Evolutionary conservation across 2,888 invertebrate genomes (phyloP).

Genomic region (Habroteleia sp.): DNA sequence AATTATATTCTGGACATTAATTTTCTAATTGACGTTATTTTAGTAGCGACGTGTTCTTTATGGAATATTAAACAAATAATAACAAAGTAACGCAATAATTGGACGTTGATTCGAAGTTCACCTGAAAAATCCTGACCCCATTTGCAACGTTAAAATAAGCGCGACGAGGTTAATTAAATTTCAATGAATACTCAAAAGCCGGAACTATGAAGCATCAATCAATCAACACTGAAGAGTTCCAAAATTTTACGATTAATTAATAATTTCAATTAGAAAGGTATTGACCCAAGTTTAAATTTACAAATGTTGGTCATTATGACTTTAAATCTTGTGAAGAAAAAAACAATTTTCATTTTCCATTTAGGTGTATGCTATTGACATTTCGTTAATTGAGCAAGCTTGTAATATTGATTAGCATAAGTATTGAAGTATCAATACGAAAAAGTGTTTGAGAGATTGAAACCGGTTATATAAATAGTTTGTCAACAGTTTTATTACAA

Average conservation of each 20-base stretch:
- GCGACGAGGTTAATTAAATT: constrained; percentile 47
- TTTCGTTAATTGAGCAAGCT: neutral
- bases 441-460: no score
- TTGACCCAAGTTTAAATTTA: neutral
- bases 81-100: constrained; percentile 7
- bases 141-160: constrained; percentile 13
- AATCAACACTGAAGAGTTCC: constrained; percentile 28
- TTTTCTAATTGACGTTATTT: constrained; percentile 15
- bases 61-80: constrained; percentile 24
- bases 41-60: neutral
- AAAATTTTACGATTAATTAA: constrained; percentile 23
- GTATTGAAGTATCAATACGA: no score
- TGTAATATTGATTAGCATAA: no score
- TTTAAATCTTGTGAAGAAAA: neutral
- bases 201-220: constrained; percentile 36
- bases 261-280: constrained; percentile 8
- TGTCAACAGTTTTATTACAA: no score
- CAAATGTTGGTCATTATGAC: neutral
- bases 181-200: constrained; percentile 44
- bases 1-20: constrained; percentile 20
- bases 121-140: constrained; percentile 8
- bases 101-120: neutral
- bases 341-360: neutral
- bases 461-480: no score
- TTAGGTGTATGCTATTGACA: neutral